Conservation (phyloP, 2,888 invertebrate genomes). For the Oxyteleia sp. region DNA sequence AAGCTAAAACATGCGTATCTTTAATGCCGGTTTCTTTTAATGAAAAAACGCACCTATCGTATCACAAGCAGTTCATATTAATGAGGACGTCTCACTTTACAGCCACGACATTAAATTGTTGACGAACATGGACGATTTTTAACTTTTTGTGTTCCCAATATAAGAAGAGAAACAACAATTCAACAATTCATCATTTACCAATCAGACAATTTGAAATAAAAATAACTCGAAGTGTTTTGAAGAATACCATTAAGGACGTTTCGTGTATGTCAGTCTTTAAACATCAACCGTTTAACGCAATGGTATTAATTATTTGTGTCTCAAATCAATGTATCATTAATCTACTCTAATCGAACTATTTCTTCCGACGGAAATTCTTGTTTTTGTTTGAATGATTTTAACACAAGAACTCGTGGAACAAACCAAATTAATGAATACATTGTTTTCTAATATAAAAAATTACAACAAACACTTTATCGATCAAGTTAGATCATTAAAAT, state of each 20-base stretch:
- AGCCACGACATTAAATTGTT: conserved; percentile 61
- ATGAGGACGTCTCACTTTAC: conserved; percentile 69
- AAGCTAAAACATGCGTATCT: conserved; percentile 41
- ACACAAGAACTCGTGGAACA: too few species aligned
- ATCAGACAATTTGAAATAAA: not conserved
- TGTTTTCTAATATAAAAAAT: too few species aligned
- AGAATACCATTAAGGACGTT: conserved; percentile 6
- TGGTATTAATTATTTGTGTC: too few species aligned
- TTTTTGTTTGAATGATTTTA: too few species aligned
- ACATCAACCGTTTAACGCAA: not conserved
- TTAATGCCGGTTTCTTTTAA: conserved; percentile 37
- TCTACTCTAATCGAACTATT: not conserved
- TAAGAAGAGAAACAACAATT: not conserved
- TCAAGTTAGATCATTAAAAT: too few species aligned
- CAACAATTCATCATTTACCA: not conserved
- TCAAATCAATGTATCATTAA: too few species aligned
- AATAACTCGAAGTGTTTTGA: conserved; percentile 3
- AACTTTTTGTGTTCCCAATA: conserved; percentile 1
- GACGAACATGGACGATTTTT: conserved; percentile 63
- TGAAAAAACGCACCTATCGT: conserved; percentile 57
- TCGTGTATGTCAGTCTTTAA: conserved; percentile 28
- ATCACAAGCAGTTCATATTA: conserved; percentile 71
- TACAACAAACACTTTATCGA: too few species aligned
- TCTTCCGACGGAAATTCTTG: too few species aligned
- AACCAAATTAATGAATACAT: too few species aligned